These are phyloP conservation scores for Lamprotornis superbus DNA, from an alignment of 2,113 vertebrate genomes.

Conservation along the genomic window DNA sequence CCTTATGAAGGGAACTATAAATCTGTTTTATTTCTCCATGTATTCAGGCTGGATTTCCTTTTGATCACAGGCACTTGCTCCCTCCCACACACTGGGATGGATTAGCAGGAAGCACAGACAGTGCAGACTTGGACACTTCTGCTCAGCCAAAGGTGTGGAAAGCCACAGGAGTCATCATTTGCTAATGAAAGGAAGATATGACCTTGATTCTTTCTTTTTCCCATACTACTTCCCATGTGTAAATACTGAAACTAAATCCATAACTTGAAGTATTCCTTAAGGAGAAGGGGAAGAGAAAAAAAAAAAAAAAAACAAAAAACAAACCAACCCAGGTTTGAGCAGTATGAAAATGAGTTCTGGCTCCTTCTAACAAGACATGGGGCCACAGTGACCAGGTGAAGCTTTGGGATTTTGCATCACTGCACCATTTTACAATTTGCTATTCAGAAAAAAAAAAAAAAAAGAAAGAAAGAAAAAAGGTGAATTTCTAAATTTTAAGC, in stretches of 20 bases:
- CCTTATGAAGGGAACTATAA: not conserved
- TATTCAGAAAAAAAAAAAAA: not conserved
- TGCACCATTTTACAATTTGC: not conserved
- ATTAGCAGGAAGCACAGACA: not conserved
- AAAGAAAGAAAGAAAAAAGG: too few species aligned
- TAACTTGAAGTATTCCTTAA: not conserved
- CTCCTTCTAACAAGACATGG: not conserved
- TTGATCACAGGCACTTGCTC: not conserved
- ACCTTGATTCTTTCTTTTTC: not conserved
- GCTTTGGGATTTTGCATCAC: not conserved
- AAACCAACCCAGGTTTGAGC: not conserved
- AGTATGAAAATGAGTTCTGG: not conserved
- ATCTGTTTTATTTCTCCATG: not conserved
- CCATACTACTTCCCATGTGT: not conserved
- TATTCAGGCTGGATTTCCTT: not conserved
- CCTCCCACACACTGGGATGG: not conserved
- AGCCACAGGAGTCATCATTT: not conserved
- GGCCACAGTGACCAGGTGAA: not conserved
- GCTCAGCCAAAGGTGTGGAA: not conserved
- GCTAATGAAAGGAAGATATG: not conserved
- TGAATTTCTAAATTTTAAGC: not conserved
- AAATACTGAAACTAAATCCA: not conserved
- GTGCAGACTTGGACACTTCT: not conserved
- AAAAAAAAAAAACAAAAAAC: rapidly evolving
- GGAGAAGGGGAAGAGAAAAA: not conserved